These are phyloP conservation scores for Macrobrachium rosenbergii DNA, from an alignment of 1,140 invertebrate genomes.

Conservation along the genomic window DNA sequence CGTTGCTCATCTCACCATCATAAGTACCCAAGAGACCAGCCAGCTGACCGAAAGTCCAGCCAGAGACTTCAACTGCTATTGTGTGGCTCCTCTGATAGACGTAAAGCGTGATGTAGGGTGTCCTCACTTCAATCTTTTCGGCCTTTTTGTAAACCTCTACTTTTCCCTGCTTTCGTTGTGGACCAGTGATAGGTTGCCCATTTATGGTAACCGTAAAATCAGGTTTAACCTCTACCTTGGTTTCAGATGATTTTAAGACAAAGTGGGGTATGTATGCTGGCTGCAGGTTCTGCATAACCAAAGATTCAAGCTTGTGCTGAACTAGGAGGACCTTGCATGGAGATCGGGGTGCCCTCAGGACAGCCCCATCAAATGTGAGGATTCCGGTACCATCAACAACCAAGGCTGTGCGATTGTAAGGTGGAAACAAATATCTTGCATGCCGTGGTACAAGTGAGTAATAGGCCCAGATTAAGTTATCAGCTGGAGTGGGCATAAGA, in stretches of 20 bases:
- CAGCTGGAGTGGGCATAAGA: not conserved
- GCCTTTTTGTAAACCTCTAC: too few relatives aligned
- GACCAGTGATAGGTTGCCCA: too few relatives aligned
- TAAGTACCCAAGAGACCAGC: conserved; percentile 41
- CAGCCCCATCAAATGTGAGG: conserved; percentile 42
- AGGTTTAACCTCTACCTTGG: not conserved
- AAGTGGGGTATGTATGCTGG: not conserved
- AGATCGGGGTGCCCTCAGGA: conserved; percentile 23
- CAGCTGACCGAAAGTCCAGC: conserved; percentile 44
- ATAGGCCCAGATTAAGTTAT: conserved; percentile 22
- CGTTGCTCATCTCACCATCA: conserved; percentile 20
- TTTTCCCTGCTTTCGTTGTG: too few relatives aligned
- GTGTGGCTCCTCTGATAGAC: not conserved
- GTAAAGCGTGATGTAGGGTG: not conserved
- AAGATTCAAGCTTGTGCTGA: not conserved
- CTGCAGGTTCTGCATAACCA: conserved; percentile 29
- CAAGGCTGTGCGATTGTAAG: conserved; percentile 34
- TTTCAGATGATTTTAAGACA: not conserved
- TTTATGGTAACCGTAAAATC: too few relatives aligned
- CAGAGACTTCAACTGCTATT: conserved; percentile 32
- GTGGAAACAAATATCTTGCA: conserved; percentile 15
- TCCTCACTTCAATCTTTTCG: not conserved
- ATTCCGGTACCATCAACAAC: conserved; percentile 42
- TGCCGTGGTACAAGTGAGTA: not conserved
- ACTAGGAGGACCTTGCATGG: conserved; percentile 32